Evolutionary conservation across 1,140 invertebrate species (phyloP).

Genomic region (Megalopta genalis): DNA sequence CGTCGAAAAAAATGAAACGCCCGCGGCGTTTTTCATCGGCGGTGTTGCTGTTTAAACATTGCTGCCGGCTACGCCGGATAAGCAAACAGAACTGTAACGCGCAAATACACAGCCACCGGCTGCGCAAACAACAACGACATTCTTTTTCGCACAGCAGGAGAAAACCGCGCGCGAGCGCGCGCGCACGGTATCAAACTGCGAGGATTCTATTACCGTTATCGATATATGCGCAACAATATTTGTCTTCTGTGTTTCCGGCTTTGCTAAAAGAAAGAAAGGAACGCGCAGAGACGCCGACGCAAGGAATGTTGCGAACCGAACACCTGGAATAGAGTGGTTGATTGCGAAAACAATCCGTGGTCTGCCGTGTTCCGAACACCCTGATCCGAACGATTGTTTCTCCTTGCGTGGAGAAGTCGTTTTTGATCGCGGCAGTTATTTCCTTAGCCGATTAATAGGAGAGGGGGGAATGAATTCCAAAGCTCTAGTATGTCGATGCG

Average conservation of each 20-base stretch:
- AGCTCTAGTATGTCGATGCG: constrained; percentile 21
- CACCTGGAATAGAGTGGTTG: no score
- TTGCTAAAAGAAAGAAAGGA: not conserved
- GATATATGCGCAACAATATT: not conserved
- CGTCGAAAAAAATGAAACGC: not conserved
- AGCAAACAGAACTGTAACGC: not conserved
- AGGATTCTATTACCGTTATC: not conserved
- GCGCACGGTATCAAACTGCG: no score
- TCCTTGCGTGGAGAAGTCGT: not conserved
- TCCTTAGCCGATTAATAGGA: constrained; percentile 21
- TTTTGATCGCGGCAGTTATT: not conserved
- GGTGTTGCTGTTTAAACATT: not conserved
- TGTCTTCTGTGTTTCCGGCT: not conserved
- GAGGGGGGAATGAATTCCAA: constrained; percentile 44
- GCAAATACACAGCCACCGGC: not conserved
- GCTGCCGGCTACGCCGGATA: not conserved
- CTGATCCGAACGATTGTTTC: not conserved
- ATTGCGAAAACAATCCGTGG: no score
- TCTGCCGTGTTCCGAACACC: no score
- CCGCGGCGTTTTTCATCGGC: not conserved
- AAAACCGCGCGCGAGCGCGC: not conserved
- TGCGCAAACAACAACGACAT: not conserved
- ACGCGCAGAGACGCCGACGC: not conserved
- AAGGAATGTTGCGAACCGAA: not conserved
- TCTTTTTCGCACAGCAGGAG: not conserved